Base-by-base conservation (phyloP, 2,113 vertebrate species). In the Hoplias malabaricus region DNA sequence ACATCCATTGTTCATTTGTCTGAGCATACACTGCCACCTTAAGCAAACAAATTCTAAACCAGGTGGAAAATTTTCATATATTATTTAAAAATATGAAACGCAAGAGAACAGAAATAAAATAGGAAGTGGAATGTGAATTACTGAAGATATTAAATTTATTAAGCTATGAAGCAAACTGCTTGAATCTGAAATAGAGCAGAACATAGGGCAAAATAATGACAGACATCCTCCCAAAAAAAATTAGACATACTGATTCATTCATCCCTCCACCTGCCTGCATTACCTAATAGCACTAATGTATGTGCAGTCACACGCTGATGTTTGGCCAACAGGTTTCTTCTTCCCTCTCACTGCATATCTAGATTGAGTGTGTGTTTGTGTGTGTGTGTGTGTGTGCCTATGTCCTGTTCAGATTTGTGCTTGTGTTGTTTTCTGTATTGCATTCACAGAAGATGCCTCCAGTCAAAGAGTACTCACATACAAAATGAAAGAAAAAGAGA, bases 261-360 rank as follows among this genome's bases (percentile, higher is more conserved):
- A 75, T 70, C 57, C 63, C 53, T 75, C 59, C 72, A 70, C 75
- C 70, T 83, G 70, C 61, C 34, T 1, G 48, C 59, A 59, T 71
- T n/a, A 31, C 40, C 67, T 75, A 81, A 84, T 83, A 77, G 34
- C 46, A 70, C 43, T 81, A 79, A 84, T 40, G 53, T 71, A 54
- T 78, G 75, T 75, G 40, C 57, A 79, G 75, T 81, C 79, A 81
- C 79, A 75, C 78, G 23, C 48, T 23, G n/a, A 78, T 80, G 73
- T 78, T 78, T 77, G 74, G 40, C 62, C 74, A 83, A 65, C 68
- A 83, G 72, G 75, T 74, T 82, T 73, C 19, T 40, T 59, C 38
- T 57, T 62, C 71, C 68, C 36, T 61, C 25, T 61, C 21, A 14
- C 25, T 43, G 40, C 29, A 68, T 23, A 66, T 66, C 63, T 31